phyloP scores from a whole-genome alignment of 2,888 invertebrate genomes.

The Phanerotoma sp. region DNA sequence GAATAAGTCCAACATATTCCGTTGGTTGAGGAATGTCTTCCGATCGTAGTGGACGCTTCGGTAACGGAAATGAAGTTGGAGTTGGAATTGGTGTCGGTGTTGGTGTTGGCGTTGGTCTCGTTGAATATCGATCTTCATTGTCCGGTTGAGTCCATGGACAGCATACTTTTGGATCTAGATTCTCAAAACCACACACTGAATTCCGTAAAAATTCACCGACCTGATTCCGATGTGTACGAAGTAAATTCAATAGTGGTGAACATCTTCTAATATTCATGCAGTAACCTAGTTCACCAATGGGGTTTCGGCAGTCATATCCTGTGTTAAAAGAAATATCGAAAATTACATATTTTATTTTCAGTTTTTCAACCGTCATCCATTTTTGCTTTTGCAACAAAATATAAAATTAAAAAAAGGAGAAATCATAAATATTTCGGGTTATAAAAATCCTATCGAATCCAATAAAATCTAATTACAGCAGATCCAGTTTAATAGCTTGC shows the following conservation, averaged over 20 bases:
- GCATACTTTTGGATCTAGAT: slow-evolving; percentile 67
- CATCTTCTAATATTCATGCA: slow-evolving; percentile 63
- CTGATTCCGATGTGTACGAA: slow-evolving; percentile 56
- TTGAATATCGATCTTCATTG: neutral
- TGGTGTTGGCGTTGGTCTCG: slow-evolving; percentile 6
- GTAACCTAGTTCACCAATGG: slow-evolving; percentile 58
- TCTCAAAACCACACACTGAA: slow-evolving; percentile 72
- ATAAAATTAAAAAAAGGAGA: neutral
- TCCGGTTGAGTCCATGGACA: slow-evolving; percentile 58
- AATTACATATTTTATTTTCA: neutral
- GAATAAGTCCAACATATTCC: slow-evolving; percentile 37
- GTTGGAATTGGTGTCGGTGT: slow-evolving; percentile 2
- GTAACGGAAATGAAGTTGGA: neutral
- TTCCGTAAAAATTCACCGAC: slow-evolving; percentile 62
- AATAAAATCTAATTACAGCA: too few relatives aligned
- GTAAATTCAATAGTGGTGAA: slow-evolving; percentile 57
- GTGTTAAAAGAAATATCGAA: neutral
- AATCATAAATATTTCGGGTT: neutral
- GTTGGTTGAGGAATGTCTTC: slow-evolving; percentile 19
- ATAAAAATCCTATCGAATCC: too few relatives aligned
- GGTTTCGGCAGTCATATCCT: slow-evolving; percentile 58
- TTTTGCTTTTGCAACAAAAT: neutral
- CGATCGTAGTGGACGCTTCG: too few relatives aligned
- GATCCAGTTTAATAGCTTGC: too few relatives aligned
- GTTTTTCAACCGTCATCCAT: neutral